These are phyloP conservation scores for Zhengitettix transpicula DNA, from an alignment of 2,888 invertebrate species.

Conservation along the genomic window DNA sequence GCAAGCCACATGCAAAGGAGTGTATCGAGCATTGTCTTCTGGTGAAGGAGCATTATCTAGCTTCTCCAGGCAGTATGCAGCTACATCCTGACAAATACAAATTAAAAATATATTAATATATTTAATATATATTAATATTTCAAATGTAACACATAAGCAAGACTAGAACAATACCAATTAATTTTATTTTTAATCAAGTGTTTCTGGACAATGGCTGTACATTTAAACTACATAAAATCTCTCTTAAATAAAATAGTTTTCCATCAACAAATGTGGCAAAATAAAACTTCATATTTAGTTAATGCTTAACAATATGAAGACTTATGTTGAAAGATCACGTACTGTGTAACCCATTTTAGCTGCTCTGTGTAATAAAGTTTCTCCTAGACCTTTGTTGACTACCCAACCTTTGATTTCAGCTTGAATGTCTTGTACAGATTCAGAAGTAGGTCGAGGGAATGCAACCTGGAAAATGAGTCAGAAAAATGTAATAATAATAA, in stretches of 20 bases:
- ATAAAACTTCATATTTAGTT: too few relatives aligned
- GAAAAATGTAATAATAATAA: neutral
- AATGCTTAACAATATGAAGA: too few relatives aligned
- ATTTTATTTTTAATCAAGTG: neutral
- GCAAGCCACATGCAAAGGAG: constrained; percentile 84
- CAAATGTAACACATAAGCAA: neutral
- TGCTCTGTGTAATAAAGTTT: constrained; percentile 81
- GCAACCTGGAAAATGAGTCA: constrained; percentile 3
- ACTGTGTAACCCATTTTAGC: constrained; percentile 78
- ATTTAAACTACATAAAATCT: neutral
- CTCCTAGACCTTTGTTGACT: constrained; percentile 85
- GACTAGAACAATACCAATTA: neutral
- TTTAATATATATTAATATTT: constrained; percentile 1
- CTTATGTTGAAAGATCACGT: constrained; percentile 20
- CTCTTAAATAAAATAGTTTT: neutral
- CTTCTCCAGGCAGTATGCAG: constrained; percentile 77
- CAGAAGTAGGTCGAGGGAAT: constrained; percentile 10
- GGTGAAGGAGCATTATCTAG: constrained; percentile 68
- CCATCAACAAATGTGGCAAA: neutral
- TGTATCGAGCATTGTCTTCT: constrained; percentile 84
- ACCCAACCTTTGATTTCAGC: constrained; percentile 82
- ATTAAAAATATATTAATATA: constrained; percentile 3
- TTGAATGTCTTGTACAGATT: constrained; percentile 45
- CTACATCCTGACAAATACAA: constrained; percentile 59
- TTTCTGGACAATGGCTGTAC: neutral